Evolutionary conservation across 1,140 invertebrate genomes (phyloP), one percentile per base, ranked within the genome.

Genomic region (Drosophila baimaii): DNA sequence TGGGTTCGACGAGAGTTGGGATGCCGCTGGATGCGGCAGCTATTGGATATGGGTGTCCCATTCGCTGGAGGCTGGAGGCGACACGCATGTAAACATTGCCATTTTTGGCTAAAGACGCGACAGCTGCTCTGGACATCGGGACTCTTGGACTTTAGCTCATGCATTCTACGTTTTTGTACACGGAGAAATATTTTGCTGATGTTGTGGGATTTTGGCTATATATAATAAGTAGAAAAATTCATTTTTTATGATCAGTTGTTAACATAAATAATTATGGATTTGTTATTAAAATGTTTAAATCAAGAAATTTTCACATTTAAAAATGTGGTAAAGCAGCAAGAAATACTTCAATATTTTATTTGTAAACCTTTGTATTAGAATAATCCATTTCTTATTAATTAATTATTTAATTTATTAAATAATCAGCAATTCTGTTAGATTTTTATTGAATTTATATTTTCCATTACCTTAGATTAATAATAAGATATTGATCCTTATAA

Each of bases 51-150:
- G 66, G 66, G 66, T 70, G 66, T 70, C 66, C 66, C 64, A 70
- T 70, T 69, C 65, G 66, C 62, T 57, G 73, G 64, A 43, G 66
- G 66, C 62, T 57, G 73, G 64, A 43, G 66, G 83, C 82, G 84
- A 89, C 85, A 89, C 85, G 85, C 81, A 89, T 90, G 81, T 89
- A 84, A 85, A 90, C 84, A 90, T 89, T 90, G 70, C 85, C 85
- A 89, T 89, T 89, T 89, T 89, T 89, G 85, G 85, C 77, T 88
- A 90, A 81, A 84, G 85, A 80, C 84, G 84, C 84, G 84, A 88
- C 84, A 89, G 81, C 58, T 84, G 83, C 31, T 56, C 2, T 8
- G 66, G 44, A 52, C 49, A 57, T 70, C 21, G 65, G 64, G 62
- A 65, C 56, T n/a, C n/a, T n/a, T 44, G 56, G 56, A 44, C 37